These are phyloP conservation scores for Podarcis cretensis DNA, from an alignment of 2,113 vertebrate genomes.

Conservation along the genomic window DNA sequence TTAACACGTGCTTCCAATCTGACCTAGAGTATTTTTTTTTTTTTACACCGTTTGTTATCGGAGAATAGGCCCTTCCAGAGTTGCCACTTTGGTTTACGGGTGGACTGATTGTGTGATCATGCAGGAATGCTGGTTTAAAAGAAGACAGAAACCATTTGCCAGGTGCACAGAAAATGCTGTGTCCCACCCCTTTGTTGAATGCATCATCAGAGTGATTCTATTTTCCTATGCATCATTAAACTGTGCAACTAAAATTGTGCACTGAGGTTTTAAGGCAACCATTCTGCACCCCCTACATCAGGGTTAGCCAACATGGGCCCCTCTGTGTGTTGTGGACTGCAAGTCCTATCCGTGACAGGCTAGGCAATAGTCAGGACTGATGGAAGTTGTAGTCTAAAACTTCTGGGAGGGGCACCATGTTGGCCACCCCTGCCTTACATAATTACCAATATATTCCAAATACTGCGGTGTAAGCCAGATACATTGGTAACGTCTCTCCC, in stretches of 20 bases:
- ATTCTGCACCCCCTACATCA: not conserved
- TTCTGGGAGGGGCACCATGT: no score
- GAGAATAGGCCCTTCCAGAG: not conserved
- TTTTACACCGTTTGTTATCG: not conserved
- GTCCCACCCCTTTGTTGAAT: not conserved
- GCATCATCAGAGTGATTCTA: not conserved
- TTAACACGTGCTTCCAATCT: not conserved
- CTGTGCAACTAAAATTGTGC: not conserved
- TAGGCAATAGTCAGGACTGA: no score
- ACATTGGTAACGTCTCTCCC: slow-evolving; percentile 9
- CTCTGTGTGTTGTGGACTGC: no score
- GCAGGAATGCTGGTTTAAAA: not conserved
- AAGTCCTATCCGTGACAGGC: no score
- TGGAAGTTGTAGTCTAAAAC: no score
- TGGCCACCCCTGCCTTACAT: no score
- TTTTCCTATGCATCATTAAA: not conserved
- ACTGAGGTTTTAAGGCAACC: slow-evolving; percentile 25
- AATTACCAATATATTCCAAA: not conserved
- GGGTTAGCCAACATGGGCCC: no score
- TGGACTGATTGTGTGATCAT: not conserved
- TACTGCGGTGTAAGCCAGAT: not conserved
- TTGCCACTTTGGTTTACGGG: not conserved
- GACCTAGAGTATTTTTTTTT: not conserved
- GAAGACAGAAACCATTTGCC: no score
- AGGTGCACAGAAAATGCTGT: not conserved